phyloP scores from a whole-genome alignment of 1,140 invertebrate species.

The Drosophila hydei region DNA sequence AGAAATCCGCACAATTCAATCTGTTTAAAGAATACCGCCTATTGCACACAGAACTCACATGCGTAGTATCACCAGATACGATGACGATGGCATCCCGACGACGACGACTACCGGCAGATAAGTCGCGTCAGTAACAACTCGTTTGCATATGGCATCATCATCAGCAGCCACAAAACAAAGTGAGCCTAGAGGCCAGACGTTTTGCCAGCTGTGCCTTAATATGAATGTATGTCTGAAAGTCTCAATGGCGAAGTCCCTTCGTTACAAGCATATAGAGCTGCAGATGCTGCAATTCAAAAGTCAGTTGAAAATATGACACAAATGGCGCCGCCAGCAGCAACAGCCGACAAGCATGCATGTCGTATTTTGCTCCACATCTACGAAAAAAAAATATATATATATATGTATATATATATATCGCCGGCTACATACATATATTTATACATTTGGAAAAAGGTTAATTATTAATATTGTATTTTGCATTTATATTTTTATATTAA shows the following conservation, averaged over 20 bases:
- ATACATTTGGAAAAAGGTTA: no score
- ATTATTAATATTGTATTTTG: no score
- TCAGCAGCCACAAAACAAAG: constrained; percentile 20
- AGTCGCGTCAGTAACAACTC: constrained; percentile 33
- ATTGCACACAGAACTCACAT: constrained; percentile 30
- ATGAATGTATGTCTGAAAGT: constrained; percentile 18
- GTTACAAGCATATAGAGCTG: constrained; percentile 29
- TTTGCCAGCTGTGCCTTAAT: constrained; percentile 31
- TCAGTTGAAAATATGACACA: constrained; percentile 56
- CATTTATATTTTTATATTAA: no score
- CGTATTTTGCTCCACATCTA: neutral
- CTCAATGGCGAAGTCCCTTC: constrained; percentile 14
- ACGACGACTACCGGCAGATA: constrained; percentile 26
- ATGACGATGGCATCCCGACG: constrained; percentile 22
- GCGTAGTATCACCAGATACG: constrained; percentile 19
- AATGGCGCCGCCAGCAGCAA: constrained; percentile 55
- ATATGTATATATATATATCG: no score
- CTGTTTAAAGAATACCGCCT: constrained; percentile 40
- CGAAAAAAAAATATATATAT: neutral
- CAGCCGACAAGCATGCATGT: constrained; percentile 8
- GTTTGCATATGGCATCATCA: constrained; percentile 51
- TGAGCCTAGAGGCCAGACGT: constrained; percentile 26
- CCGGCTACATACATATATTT: no score
- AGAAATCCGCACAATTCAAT: constrained; percentile 40
- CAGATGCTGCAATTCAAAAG: constrained; percentile 26